phyloP scores from a whole-genome alignment of 1,140 invertebrate species.

The Neuroterus valhalla region DNA sequence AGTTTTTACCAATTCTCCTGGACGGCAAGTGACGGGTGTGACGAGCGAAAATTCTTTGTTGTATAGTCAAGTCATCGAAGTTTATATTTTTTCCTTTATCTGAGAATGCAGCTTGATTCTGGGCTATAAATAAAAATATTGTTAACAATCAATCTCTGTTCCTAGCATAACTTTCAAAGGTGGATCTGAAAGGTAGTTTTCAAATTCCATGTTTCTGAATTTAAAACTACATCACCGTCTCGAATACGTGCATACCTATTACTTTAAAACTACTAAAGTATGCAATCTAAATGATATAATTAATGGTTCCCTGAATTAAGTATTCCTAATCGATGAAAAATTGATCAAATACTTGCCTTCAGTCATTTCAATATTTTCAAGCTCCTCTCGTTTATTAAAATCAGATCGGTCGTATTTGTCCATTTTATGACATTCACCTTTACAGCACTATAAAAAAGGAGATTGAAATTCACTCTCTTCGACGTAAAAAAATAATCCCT shows the following conservation, averaged over 20 bases:
- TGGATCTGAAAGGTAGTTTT: too few species aligned
- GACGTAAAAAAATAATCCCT: constrained; percentile 11
- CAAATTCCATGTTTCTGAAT: too few species aligned
- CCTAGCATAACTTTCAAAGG: too few species aligned
- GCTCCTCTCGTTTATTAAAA: not conserved
- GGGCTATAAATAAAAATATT: constrained; percentile 2
- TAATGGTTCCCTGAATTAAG: too few species aligned
- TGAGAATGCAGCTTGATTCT: not conserved
- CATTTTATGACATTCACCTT: not conserved
- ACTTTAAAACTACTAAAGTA: too few species aligned
- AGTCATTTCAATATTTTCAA: constrained; percentile 17
- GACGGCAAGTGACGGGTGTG: constrained; percentile 21
- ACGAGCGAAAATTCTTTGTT: constrained; percentile 27
- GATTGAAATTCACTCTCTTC: not conserved
- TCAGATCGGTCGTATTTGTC: not conserved
- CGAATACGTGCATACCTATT: too few species aligned
- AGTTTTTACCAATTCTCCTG: constrained; percentile 5
- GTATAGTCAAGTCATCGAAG: not conserved
- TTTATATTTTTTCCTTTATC: not conserved
- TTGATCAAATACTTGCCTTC: not conserved
- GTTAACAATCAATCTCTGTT: not conserved
- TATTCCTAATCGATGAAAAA: not conserved
- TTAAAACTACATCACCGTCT: too few species aligned
- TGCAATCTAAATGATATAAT: too few species aligned
- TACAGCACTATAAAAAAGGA: not conserved